Conservation (phyloP, 2,113 vertebrate genomes). For the Cynoglossus semilaevis region DNA sequence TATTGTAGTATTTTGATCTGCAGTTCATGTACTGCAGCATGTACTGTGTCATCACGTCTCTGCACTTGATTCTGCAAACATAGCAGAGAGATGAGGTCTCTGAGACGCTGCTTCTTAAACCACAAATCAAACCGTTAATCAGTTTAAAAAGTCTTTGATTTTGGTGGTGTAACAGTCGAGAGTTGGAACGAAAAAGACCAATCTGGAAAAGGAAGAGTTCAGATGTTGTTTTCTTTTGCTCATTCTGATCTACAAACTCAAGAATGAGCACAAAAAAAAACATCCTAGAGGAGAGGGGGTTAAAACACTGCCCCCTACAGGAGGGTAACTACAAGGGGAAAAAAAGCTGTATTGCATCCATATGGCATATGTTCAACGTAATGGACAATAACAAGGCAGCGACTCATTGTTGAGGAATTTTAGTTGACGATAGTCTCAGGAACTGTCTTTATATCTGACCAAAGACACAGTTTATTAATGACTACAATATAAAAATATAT, state of each 20-base stretch:
- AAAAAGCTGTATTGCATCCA: slow-evolving; percentile 18
- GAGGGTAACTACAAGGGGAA: slow-evolving; percentile 1
- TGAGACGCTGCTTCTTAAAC: not conserved
- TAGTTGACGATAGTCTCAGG: too few species aligned
- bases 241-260: too few species aligned
- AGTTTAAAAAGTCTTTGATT: not conserved
- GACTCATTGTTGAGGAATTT: slow-evolving; percentile 51
- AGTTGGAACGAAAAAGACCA: too few species aligned
- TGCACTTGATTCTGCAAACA: not conserved
- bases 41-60: not conserved
- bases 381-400: slow-evolving; percentile 20
- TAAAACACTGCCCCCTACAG: slow-evolving; percentile 4
- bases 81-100: not conserved
- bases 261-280: too few species aligned
- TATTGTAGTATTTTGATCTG: too few species aligned
- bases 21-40: too few species aligned
- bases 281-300: slow-evolving; percentile 12
- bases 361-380: slow-evolving; percentile 16
- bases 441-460: too few species aligned
- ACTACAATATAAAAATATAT: not conserved
- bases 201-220: too few species aligned
- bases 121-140: not conserved
- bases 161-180: not conserved
- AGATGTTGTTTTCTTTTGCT: too few species aligned
- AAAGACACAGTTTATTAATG: slow-evolving; percentile 17